These are phyloP conservation scores for Melanaphis sacchari DNA, from an alignment of 1,140 invertebrate genomes.

Conservation along the genomic window DNA sequence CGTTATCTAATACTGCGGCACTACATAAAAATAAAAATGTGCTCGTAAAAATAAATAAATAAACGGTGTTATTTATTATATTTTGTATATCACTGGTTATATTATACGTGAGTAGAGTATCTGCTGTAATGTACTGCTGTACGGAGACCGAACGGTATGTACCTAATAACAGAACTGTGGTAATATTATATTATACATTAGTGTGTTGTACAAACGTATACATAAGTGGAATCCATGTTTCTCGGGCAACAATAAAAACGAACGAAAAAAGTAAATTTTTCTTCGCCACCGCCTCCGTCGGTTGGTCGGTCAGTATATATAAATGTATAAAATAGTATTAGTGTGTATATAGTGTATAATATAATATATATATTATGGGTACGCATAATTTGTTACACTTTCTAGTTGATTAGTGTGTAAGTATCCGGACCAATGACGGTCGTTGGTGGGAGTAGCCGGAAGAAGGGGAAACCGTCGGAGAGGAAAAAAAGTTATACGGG, in stretches of 20 bases:
- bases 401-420: constrained; percentile 49
- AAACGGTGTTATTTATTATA: neutral
- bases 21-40: neutral
- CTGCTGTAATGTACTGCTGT: neutral
- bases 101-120: neutral
- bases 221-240: neutral
- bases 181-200: neutral
- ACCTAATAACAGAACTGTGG: neutral
- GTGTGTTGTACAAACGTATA: neutral
- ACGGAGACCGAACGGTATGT: neutral
- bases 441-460: neutral
- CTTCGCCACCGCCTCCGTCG: neutral
- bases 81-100: neutral
- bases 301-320: neutral
- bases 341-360: neutral
- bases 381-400: constrained; percentile 55
- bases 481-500: constrained; percentile 2
- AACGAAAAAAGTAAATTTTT: constrained; percentile 3
- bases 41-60: neutral
- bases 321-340: neutral
- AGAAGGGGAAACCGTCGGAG: neutral
- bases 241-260: constrained; percentile 24
- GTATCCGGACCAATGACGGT: neutral
- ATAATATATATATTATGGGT: neutral
- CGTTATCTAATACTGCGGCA: neutral